phyloP scores from a whole-genome alignment of 2,888 invertebrate genomes.

The Polydrusus cervinus region DNA sequence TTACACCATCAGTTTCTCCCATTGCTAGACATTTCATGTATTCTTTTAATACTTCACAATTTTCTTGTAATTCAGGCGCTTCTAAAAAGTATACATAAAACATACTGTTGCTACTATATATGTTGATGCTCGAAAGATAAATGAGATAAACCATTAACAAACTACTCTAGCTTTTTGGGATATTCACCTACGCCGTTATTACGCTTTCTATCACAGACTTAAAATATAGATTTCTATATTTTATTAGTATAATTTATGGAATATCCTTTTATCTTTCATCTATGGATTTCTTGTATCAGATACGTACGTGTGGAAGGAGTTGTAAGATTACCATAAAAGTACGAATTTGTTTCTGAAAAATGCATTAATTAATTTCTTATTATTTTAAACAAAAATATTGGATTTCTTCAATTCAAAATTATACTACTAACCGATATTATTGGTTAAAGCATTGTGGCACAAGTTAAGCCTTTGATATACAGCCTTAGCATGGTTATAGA shows the following conservation, averaged over 20 bases:
- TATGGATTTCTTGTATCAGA: neutral
- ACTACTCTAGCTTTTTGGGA: too few species aligned
- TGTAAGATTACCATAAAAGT: slow-evolving; percentile 52
- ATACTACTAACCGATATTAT: slow-evolving; percentile 57
- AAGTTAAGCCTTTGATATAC: slow-evolving; percentile 57
- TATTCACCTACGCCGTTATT: too few species aligned
- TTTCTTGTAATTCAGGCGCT: slow-evolving; percentile 53
- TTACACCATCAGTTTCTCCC: slow-evolving; percentile 54
- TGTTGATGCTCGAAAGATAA: too few species aligned
- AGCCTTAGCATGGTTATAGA: slow-evolving; percentile 59
- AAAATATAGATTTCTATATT: too few species aligned
- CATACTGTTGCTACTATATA: too few species aligned
- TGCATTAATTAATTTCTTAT: neutral
- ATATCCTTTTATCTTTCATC: too few species aligned
- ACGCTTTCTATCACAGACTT: too few species aligned
- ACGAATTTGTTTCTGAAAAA: slow-evolving; percentile 50
- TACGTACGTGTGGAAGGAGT: slow-evolving; percentile 50
- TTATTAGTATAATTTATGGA: too few species aligned
- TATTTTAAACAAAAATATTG: too few species aligned
- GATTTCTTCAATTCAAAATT: too few species aligned
- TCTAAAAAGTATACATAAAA: slow-evolving; percentile 34
- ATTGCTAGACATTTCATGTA: slow-evolving; percentile 61
- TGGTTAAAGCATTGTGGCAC: slow-evolving; percentile 59
- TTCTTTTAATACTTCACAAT: slow-evolving; percentile 61
- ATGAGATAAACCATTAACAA: too few species aligned